Evolutionary conservation across 2,113 vertebrate species (phyloP).

Genomic region (Coracopsis vasa): DNA sequence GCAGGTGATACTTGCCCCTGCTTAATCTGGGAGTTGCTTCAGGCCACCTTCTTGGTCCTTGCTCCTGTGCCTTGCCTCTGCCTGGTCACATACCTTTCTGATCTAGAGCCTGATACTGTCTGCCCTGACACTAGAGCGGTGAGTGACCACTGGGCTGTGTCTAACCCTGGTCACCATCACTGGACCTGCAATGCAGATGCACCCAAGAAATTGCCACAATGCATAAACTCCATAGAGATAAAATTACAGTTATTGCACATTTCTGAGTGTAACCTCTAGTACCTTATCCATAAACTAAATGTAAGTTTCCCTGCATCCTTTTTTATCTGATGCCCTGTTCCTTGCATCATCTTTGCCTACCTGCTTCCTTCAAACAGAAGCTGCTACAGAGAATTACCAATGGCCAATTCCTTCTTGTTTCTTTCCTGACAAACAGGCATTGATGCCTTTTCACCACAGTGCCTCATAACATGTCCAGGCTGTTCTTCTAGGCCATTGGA

Average conservation of each 20-base stretch:
- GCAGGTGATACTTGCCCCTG: fast-evolving
- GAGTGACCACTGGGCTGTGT: neutral
- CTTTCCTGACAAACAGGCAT: neutral
- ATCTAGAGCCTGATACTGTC: neutral
- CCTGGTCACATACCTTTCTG: neutral
- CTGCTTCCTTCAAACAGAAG: neutral
- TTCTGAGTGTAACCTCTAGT: neutral
- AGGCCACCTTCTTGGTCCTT: neutral
- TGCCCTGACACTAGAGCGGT: neutral
- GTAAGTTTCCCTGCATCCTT: neutral
- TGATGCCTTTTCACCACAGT: neutral
- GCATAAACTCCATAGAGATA: neutral
- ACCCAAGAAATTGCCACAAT: neutral
- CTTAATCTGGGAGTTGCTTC: neutral
- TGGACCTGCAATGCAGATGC: neutral
- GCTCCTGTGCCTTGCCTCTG: neutral
- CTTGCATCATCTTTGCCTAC: neutral
- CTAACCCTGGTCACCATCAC: neutral
- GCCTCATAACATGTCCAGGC: neutral
- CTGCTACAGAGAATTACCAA: neutral
- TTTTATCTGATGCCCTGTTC: neutral
- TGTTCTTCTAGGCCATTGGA: neutral
- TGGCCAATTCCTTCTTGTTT: neutral
- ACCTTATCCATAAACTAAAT: neutral
- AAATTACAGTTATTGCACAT: neutral